Evolutionary conservation across 2,888 invertebrate genomes (phyloP).

Genomic region (Pseudoips prasinana): DNA sequence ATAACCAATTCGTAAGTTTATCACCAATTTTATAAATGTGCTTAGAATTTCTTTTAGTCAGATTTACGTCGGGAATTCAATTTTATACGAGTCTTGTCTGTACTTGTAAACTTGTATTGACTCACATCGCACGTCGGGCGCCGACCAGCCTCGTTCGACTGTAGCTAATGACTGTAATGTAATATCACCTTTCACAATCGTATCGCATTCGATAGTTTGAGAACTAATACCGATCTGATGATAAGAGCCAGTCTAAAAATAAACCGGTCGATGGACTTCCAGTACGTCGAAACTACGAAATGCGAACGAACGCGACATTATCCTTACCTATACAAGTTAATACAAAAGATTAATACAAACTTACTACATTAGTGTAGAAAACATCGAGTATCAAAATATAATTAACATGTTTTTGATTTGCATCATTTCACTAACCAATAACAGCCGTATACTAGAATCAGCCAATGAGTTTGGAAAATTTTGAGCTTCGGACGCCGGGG

Average conservation of each 20-base stretch:
- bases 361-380: slow-evolving; percentile 77
- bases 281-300: slow-evolving; percentile 53
- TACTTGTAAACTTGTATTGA: slow-evolving; percentile 22
- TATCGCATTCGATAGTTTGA: slow-evolving; percentile 55
- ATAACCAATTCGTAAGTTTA: slow-evolving; percentile 78
- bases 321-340: slow-evolving; percentile 59
- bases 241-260: slow-evolving; percentile 15
- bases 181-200: slow-evolving; percentile 51
- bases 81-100: slow-evolving; percentile 7
- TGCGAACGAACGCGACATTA: slow-evolving; percentile 58
- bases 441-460: slow-evolving; percentile 81
- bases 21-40: slow-evolving; percentile 57
- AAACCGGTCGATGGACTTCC: slow-evolving; percentile 17
- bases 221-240: slow-evolving; percentile 20
- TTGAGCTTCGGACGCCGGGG: slow-evolving; percentile 71
- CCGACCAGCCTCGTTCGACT: slow-evolving; percentile 22
- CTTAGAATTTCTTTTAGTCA: slow-evolving; percentile 35
- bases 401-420: slow-evolving; percentile 75
- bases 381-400: slow-evolving; percentile 82
- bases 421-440: slow-evolving; percentile 78
- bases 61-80: slow-evolving; percentile 27
- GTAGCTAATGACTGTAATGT: slow-evolving; percentile 34
- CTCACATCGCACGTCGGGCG: slow-evolving; percentile 8
- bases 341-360: slow-evolving; percentile 62
- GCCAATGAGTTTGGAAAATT: slow-evolving; percentile 72